Evolutionary conservation across 2,113 vertebrate species (phyloP), one percentile per base, ranked within the genome.

Genomic region (Onychostoma macrolepis): DNA sequence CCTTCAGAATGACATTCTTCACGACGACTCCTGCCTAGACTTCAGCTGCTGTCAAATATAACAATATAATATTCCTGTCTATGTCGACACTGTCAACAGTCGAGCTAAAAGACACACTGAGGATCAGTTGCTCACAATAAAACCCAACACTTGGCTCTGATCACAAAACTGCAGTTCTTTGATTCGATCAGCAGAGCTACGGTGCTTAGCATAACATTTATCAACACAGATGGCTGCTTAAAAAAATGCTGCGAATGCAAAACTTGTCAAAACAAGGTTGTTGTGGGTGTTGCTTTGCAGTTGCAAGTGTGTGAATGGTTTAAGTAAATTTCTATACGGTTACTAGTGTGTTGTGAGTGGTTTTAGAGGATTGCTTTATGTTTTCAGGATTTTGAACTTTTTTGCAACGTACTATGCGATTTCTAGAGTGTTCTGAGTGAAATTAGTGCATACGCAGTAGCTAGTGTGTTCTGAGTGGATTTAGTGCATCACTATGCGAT

Each of bases 21-120:
- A 45, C 4, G 12, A 21, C 11, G 38, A 81, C 58, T 65, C 38
- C 58, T 63, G 24, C 24, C 38, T 81, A 63, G 72, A 76, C 38
- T 45, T 65, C n/a, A 81, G 80, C 38, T 65, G n/a, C 56, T 43
- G 58, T 81, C 79, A 81, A 11, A 81, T 81, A 45, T 65, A 45
- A 45, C 4, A 81, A 81, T 63, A 41, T 81, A 30, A 81, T 30
- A 67, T 45, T 67, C 41, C 41, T 76, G 6, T 43, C 58, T 67
- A 28, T 43, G 80, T 81, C 15, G 10, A 43, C 58, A 45, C 80
- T 21, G 80, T 45, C 38, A 80, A 61, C 53, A 67, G 38, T 30
- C 9, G 0, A 81, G 58, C 80, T 30, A 45, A 43, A 81, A 65
- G n/a, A 45, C n/a, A 38, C 17, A 81, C 9, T 61, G 33, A 1